These are phyloP conservation scores for Clanis bilineata DNA, from an alignment of 2,888 invertebrate species.

Conservation along the genomic window DNA sequence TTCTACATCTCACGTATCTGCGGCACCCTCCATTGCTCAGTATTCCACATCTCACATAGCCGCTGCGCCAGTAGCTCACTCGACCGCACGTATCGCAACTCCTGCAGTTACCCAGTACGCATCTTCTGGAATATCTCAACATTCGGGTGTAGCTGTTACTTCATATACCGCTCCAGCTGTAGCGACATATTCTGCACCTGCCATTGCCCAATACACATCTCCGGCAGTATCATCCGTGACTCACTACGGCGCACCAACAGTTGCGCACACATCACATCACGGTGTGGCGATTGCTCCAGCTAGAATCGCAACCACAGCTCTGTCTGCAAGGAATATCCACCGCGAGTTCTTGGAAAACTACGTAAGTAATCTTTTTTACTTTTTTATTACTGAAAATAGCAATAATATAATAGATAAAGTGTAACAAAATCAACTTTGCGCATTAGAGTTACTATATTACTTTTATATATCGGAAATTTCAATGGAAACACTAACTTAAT, in stretches of 20 bases:
- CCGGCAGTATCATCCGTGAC: slow-evolving; percentile 26
- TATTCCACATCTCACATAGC: no score
- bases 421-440: not conserved
- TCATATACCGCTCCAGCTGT: slow-evolving; percentile 34
- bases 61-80: not conserved
- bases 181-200: slow-evolving; percentile 36
- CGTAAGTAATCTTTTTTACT: slow-evolving; percentile 73
- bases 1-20: not conserved
- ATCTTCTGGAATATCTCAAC: slow-evolving; percentile 3
- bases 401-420: not conserved
- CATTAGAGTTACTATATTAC: no score
- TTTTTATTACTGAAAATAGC: not conserved
- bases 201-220: slow-evolving; percentile 33
- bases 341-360: slow-evolving; percentile 84
- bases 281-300: not conserved
- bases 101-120: slow-evolving; percentile 49
- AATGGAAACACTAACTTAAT: no score
- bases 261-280: not conserved
- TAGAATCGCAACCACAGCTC: slow-evolving; percentile 38
- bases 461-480: no score
- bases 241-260: slow-evolving; percentile 30
- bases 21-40: not conserved
- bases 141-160: slow-evolving; percentile 24
- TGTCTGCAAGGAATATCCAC: slow-evolving; percentile 78
- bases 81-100: slow-evolving; percentile 32